phyloP scores from a whole-genome alignment of 1,140 invertebrate species.

The Penaeus chinensis region DNA sequence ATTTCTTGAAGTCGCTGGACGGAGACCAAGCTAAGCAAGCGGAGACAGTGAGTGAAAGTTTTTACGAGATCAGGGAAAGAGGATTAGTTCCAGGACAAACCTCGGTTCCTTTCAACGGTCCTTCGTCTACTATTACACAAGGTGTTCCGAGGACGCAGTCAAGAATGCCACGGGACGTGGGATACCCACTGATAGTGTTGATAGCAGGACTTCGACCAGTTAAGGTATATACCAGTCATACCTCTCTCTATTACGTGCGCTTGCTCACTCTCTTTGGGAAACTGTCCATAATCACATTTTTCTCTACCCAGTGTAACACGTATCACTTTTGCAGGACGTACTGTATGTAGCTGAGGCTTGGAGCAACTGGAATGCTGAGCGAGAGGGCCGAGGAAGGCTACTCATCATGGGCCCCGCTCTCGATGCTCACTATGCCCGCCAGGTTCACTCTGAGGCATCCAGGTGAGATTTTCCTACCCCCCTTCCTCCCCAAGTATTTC shows the following conservation, averaged over 20 bases:
- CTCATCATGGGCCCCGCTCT: conserved; percentile 34
- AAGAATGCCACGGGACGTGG: background rate
- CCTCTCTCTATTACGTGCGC: background rate
- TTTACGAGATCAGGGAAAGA: too few relatives aligned
- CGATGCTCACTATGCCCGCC: conserved; percentile 26
- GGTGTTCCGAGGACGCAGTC: background rate
- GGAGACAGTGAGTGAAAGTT: too few relatives aligned
- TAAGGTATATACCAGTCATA: conserved; percentile 14
- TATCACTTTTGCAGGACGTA: conserved; percentile 27
- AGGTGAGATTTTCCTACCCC: conserved; percentile 7
- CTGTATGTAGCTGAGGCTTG: conserved; percentile 43
- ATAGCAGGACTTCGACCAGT: conserved; percentile 47
- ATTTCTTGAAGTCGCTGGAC: background rate
- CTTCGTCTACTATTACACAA: background rate
- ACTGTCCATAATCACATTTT: background rate
- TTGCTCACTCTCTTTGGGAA: background rate
- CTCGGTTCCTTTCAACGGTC: too few relatives aligned
- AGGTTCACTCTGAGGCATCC: conserved; percentile 6
- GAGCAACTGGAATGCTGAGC: conserved; percentile 23
- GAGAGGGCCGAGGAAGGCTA: conserved; percentile 20
- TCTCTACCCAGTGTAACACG: background rate
- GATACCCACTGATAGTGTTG: conserved; percentile 29
- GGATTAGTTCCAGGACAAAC: too few relatives aligned
- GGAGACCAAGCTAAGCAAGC: background rate
- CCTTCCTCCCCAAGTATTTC: background rate